Base-by-base conservation (phyloP, 23 tunicate genomes). In the Halocynthia aurantium region DNA sequence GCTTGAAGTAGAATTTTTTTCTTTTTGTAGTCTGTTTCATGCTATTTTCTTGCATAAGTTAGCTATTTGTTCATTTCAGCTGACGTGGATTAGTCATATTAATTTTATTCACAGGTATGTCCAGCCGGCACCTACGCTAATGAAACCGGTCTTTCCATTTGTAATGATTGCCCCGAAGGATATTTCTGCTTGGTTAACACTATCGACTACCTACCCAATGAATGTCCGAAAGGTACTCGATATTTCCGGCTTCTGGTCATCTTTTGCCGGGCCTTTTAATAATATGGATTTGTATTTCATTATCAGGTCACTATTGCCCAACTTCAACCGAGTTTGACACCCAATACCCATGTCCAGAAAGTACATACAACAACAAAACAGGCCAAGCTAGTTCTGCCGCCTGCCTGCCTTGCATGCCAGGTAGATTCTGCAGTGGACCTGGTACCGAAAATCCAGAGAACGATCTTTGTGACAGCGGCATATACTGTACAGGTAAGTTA, bases 111-210 rank as follows among this genome's bases (percentile, higher is more conserved):
- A 51, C 62, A 88, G 95, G 74, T 7, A 7, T 93, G 98, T 62
- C 52, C 44, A 10, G 55, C 91, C 50, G 99, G 99, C 5, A 76
- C 77, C 17, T 94, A 88, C 85, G 85, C 80, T 68, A 88, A 94
- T 69, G 66, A 52, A 17, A 52, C 62, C 8, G 69, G 69, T 18
- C 84, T 65, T 67, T 51, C 80, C 6, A 70, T 68, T 11, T 93
- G 98, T 50, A 8, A 52, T 17, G 67, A 58, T 19, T 92, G 98
- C 63, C 83, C 73, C 11, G 71, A 92, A 50, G 98, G 98, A 0
- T 92, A 84, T 76, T 94, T 76, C 66, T 94, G 99, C 65, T 70
- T 40, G 10, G 76, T 76, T 18, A 82, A 70, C 53, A 88, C 95
- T 19, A 52, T 69, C 6, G 22, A 62, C 10, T 88, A 77, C 72